A percentile compares a stretch with the other conserved stretches of the same genome.
phyloP scores from a whole-genome alignment of 2,113 vertebrate genomes.

The Brachypteracias leptosomus region DNA sequence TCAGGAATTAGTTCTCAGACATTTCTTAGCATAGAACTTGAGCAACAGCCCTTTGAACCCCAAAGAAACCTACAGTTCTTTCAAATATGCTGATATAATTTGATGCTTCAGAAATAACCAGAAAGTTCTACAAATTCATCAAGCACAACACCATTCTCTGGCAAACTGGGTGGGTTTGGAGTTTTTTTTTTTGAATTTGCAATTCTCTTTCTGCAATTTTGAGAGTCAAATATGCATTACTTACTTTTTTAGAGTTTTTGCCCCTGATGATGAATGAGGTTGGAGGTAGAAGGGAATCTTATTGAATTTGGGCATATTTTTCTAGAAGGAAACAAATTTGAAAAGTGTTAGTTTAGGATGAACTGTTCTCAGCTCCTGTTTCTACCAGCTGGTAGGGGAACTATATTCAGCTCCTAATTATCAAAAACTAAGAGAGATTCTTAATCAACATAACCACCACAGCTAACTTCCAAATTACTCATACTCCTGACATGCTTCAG shows the following conservation, averaged over 20 bases:
- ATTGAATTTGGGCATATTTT: constrained; percentile 99
- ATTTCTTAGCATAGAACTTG: background rate
- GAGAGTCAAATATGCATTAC: constrained; percentile 12
- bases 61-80: background rate
- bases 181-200: background rate
- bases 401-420: constrained; percentile 20
- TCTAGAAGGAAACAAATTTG: constrained; percentile 79
- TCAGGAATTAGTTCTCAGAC: background rate
- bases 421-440: background rate
- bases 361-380: background rate
- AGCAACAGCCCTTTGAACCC: background rate
- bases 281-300: constrained; percentile 99
- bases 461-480: background rate
- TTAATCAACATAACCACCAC: constrained; percentile 2
- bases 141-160: background rate
- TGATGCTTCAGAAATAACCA: background rate
- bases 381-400: constrained; percentile 5
- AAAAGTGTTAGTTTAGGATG: constrained; percentile 3
- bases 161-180: background rate
- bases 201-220: background rate
- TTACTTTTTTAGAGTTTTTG: constrained; percentile 98
- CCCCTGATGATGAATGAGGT: constrained; percentile 96
- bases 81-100: background rate
- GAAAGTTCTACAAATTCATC: background rate
- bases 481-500: background rate